These are phyloP conservation scores for Bruchidius siliquastri DNA, from an alignment of 2,888 invertebrate genomes.

Conservation along the genomic window DNA sequence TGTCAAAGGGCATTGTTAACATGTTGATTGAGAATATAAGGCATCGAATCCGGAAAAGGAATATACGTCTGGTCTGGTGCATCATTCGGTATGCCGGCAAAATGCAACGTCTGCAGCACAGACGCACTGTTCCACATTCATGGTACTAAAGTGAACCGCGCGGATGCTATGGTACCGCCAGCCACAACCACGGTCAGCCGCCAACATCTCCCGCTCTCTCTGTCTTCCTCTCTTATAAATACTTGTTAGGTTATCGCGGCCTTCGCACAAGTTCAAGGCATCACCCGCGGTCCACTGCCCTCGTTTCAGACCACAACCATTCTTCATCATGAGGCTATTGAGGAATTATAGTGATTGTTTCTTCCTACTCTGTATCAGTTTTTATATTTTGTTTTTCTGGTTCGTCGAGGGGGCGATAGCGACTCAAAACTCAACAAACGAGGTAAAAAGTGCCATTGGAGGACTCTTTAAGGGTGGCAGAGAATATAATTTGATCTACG, in stretches of 20 bases:
- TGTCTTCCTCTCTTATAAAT: slow-evolving; percentile 45
- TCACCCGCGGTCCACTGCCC: slow-evolving; percentile 10
- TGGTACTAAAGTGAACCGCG: slow-evolving; percentile 34
- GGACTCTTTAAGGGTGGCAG: not conserved
- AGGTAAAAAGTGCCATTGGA: not conserved
- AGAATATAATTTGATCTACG: slow-evolving; percentile 18
- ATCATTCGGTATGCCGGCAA: not conserved
- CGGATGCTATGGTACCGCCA: slow-evolving; percentile 17
- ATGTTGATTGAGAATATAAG: no score
- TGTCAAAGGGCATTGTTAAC: no score
- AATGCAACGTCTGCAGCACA: slow-evolving; percentile 8
- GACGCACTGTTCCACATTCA: slow-evolving; percentile 42
- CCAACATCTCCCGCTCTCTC: slow-evolving; percentile 9
- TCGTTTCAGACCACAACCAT: not conserved
- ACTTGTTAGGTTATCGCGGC: slow-evolving; percentile 33
- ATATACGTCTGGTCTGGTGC: not conserved
- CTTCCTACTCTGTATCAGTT: not conserved
- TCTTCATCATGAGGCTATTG: not conserved
- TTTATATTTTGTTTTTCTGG: not conserved
- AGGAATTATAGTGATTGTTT: not conserved
- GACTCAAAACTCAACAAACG: not conserved
- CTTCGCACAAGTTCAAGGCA: slow-evolving; percentile 45
- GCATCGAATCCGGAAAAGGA: no score
- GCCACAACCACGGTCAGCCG: not conserved
- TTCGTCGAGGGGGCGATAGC: not conserved